A percentile compares a stretch with the other conserved stretches of the same genome.
These are phyloP conservation scores for Thamnophis elegans DNA, from an alignment of 2,797 vertebrate genomes.

Conservation along the genomic window DNA sequence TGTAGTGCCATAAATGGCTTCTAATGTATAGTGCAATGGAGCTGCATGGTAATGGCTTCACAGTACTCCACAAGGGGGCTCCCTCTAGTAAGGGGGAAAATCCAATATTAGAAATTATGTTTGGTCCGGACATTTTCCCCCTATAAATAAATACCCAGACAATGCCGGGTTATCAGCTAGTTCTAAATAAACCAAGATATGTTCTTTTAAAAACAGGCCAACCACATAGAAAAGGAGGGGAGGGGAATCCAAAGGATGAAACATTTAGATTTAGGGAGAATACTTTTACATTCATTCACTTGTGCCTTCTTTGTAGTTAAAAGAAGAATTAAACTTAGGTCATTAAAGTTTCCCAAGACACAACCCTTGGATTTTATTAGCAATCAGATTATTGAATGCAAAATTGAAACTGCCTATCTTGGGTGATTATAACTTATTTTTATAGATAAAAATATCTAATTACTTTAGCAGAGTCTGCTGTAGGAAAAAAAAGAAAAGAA, in stretches of 20 bases:
- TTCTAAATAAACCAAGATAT: conserved; percentile 40
- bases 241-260: conserved; percentile 36
- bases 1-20: too few species aligned
- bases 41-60: too few species aligned
- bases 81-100: too few species aligned
- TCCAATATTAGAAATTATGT: too few species aligned
- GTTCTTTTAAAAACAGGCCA: conserved; percentile 57
- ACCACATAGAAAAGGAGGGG: not conserved
- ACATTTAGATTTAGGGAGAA: conserved; percentile 43
- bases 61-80: too few species aligned
- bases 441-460: conserved; percentile 68
- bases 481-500: conserved; percentile 30
- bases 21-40: too few species aligned
- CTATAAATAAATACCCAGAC: too few species aligned
- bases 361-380: conserved; percentile 63
- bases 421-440: conserved; percentile 68
- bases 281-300: conserved; percentile 66
- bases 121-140: too few species aligned
- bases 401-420: conserved; percentile 63
- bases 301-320: conserved; percentile 63
- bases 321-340: conserved; percentile 69
- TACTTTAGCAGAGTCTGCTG: conserved; percentile 67
- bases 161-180: too few species aligned
- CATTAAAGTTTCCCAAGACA: conserved; percentile 69
- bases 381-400: conserved; percentile 73